A percentile compares a stretch with the other conserved stretches of the same genome.
These are phyloP conservation scores for Drosophila formosana DNA, from an alignment of 2,888 invertebrate species.

Conservation along the genomic window DNA sequence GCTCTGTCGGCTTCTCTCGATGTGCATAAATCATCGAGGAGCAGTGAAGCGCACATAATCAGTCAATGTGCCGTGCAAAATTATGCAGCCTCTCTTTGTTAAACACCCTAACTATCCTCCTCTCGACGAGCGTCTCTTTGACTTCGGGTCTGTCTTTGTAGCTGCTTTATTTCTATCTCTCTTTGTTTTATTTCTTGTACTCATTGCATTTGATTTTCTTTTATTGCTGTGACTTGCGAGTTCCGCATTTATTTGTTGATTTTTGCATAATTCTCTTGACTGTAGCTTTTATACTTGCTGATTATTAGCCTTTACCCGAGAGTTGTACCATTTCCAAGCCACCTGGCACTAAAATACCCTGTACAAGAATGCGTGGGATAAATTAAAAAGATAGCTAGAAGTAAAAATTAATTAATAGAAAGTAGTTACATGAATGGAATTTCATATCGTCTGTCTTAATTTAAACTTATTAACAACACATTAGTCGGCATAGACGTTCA, in stretches of 20 bases:
- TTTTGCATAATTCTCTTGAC: slow-evolving; percentile 58
- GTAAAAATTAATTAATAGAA: not conserved
- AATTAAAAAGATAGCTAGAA: not conserved
- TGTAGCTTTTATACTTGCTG: slow-evolving; percentile 14
- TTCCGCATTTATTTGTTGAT: slow-evolving; percentile 54
- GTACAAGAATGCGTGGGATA: not conserved
- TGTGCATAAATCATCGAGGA: slow-evolving; percentile 59
- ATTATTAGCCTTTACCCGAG: slow-evolving; percentile 52
- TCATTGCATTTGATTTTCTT: slow-evolving; percentile 56
- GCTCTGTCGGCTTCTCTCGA: not conserved
- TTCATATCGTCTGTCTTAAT: too few species aligned
- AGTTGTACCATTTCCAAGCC: slow-evolving; percentile 14
- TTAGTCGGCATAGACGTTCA: too few species aligned
- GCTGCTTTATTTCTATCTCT: not conserved
- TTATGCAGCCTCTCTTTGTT: slow-evolving; percentile 56
- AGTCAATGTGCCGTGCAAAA: slow-evolving; percentile 75
- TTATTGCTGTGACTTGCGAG: slow-evolving; percentile 63
- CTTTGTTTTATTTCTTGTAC: slow-evolving; percentile 21
- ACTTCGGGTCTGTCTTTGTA: not conserved
- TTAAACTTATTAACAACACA: too few species aligned
- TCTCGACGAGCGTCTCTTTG: not conserved
- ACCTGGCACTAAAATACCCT: slow-evolving; percentile 16
- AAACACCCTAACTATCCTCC: not conserved
- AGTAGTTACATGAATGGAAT: too few species aligned
- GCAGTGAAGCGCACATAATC: slow-evolving; percentile 66